A percentile compares a stretch with the other conserved stretches of the same genome.
Conservation (phyloP, 2,888 invertebrate species). For the Lycaena phlaeas region DNA sequence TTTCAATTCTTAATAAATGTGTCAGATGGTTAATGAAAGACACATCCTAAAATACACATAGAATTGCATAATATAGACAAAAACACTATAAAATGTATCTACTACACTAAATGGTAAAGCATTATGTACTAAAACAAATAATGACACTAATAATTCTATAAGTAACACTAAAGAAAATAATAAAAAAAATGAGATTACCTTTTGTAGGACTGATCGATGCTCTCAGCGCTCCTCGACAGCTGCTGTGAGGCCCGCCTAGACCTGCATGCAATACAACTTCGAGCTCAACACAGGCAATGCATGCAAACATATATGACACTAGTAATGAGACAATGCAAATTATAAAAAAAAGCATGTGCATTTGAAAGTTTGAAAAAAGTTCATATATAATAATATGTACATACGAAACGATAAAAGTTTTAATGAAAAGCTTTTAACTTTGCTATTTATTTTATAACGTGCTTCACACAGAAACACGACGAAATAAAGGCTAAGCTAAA, state of each 20-base stretch:
- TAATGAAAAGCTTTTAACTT: conserved; percentile 6
- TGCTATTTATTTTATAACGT: neutral
- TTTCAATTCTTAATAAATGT: too few relatives aligned
- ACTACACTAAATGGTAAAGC: too few relatives aligned
- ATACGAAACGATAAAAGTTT: conserved; percentile 1
- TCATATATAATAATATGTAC: neutral
- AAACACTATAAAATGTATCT: too few relatives aligned
- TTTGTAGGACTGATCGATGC: conserved; percentile 73
- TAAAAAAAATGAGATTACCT: conserved; percentile 54
- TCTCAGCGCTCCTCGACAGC: conserved; percentile 78
- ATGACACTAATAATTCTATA: too few relatives aligned
- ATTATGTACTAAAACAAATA: too few relatives aligned
- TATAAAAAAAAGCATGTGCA: neutral
- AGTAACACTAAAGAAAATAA: too few relatives aligned
- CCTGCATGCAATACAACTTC: conserved; percentile 78
- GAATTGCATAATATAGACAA: too few relatives aligned
- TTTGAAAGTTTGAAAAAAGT: neutral
- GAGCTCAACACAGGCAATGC: conserved; percentile 63
- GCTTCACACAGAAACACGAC: neutral
- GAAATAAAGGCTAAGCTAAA: neutral
- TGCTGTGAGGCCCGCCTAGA: conserved; percentile 92
- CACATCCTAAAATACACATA: too few relatives aligned
- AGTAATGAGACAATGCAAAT: neutral
- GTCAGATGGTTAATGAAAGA: too few relatives aligned
- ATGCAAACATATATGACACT: conserved; percentile 37